phyloP scores from a whole-genome alignment of 2,888 invertebrate species.

The Orthosia gothica region DNA sequence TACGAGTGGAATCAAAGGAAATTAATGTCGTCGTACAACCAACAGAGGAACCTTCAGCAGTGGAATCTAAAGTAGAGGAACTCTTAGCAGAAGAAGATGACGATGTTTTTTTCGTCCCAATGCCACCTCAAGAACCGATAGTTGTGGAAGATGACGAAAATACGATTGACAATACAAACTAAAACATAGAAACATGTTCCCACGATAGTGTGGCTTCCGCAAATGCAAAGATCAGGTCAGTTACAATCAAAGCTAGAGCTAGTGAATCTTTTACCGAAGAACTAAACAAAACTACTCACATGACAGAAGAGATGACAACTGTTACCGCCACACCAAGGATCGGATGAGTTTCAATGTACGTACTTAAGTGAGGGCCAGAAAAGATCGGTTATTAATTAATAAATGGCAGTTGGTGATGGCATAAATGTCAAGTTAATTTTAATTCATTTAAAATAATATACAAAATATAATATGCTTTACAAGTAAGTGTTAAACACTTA shows the following conservation, averaged over 20 bases:
- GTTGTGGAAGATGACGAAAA: slow-evolving; percentile 13
- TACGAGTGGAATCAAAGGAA: neutral
- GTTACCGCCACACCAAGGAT: neutral
- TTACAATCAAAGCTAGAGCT: neutral
- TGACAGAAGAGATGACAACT: neutral
- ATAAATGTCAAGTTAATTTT: neutral
- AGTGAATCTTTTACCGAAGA: neutral
- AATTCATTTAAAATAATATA: neutral
- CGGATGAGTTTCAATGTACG: neutral
- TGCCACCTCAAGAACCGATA: slow-evolving; percentile 8
- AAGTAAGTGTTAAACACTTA: neutral
- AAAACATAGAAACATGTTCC: neutral
- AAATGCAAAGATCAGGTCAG: neutral
- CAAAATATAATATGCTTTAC: neutral
- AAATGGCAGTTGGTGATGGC: neutral
- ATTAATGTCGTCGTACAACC: neutral
- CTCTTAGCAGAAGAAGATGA: neutral
- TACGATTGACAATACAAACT: neutral
- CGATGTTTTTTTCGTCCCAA: neutral
- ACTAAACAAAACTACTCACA: neutral
- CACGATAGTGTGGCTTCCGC: neutral
- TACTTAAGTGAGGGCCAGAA: slow-evolving; percentile 5
- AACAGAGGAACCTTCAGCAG: neutral
- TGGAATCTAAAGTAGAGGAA: no score
- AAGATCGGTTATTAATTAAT: neutral